A percentile compares a stretch with the other conserved stretches of the same genome.
These are phyloP conservation scores for Agrotis puta DNA, from an alignment of 2,888 invertebrate genomes.

Conservation along the genomic window DNA sequence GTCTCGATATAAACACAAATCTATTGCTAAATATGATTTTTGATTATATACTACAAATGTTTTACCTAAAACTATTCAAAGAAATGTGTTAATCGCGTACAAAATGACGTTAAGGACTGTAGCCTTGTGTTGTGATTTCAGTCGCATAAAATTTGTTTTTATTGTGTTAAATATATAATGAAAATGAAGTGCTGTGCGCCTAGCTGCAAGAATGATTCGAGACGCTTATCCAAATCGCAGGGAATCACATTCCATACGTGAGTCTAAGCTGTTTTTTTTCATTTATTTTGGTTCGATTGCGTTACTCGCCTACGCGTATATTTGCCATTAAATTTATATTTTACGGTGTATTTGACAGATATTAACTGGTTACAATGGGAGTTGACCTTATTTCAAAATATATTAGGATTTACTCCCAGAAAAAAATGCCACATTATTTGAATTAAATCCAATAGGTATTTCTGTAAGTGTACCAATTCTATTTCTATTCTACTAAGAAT, in stretches of 20 bases:
- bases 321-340: neutral
- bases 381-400: neutral
- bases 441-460: too few species aligned
- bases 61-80: slow-evolving; percentile 3
- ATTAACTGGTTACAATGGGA: neutral
- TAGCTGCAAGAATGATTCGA: slow-evolving; percentile 83
- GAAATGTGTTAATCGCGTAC: slow-evolving; percentile 2
- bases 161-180: slow-evolving; percentile 32
- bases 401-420: neutral
- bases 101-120: slow-evolving; percentile 21
- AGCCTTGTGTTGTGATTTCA: slow-evolving; percentile 4
- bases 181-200: slow-evolving; percentile 84
- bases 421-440: neutral
- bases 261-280: slow-evolving; percentile 63
- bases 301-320: slow-evolving; percentile 16
- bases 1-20: slow-evolving; percentile 12
- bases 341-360: neutral
- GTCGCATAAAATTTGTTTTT: slow-evolving; percentile 18
- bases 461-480: neutral
- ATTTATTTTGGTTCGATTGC: neutral
- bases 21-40: neutral
- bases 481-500: too few species aligned
- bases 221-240: slow-evolving; percentile 77
- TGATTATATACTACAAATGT: slow-evolving; percentile 1
- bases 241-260: slow-evolving; percentile 86